Conservation (phyloP, 2,797 vertebrate genomes). For the Numenius phaeopus region DNA sequence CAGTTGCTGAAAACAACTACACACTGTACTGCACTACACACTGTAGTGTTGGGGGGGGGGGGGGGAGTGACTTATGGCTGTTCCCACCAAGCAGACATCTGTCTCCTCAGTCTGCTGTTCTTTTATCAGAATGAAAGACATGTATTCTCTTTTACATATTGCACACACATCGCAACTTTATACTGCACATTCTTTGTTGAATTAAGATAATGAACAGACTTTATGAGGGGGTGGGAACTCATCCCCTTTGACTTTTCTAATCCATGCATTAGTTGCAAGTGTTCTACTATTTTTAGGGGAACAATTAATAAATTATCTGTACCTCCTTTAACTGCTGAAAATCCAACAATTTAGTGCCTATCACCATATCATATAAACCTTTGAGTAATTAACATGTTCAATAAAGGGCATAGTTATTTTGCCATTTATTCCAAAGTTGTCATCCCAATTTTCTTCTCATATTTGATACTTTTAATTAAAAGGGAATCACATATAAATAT, state of each 20-base stretch:
- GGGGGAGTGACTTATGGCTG: background rate
- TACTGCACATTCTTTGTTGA: background rate
- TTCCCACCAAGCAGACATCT: conserved; percentile 22
- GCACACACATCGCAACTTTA: background rate
- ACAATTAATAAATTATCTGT: background rate
- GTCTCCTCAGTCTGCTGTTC: background rate
- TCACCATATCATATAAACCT: background rate
- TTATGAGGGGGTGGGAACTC: background rate
- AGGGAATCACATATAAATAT: background rate
- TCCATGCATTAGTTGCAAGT: background rate
- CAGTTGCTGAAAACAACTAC: conserved; percentile 3
- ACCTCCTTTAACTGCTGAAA: background rate
- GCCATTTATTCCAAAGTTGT: background rate
- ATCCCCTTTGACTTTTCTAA: background rate
- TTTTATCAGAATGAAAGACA: conserved; percentile 17
- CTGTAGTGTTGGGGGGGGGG: background rate
- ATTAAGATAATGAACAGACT: background rate
- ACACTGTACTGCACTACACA: background rate
- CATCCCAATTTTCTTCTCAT: background rate
- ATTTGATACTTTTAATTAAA: background rate
- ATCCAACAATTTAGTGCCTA: background rate
- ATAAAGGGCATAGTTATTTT: background rate
- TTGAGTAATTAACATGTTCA: background rate
- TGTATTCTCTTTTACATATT: background rate
- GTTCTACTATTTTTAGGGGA: background rate